Evolutionary conservation across 2,113 vertebrate species (phyloP), one percentile per base, ranked within the genome.

Genomic region (Camelus bactrianus): DNA sequence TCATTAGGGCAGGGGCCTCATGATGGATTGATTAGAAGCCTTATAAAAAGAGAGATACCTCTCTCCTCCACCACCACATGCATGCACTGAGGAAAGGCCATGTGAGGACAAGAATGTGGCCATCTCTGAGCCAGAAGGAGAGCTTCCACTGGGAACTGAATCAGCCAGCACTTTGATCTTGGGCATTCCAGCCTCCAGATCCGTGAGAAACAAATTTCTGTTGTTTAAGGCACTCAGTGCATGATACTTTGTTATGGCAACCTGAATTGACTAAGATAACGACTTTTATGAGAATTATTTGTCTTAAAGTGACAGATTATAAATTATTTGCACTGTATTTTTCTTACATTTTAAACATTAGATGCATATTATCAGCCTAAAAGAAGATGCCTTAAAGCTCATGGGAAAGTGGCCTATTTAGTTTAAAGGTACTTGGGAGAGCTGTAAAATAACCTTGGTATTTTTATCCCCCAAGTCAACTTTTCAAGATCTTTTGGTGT

Each of bases 311-410:
- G 94, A 96, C 75, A 96, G 60, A 54, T 90, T 90, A 93, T 96
- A 92, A 97, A 96, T 96, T 67, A 62, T 75, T 35, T 67, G 10
- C 42, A 79, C 56, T 93, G 42, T 95, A 69, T 93, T 97, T 96
- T 96, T 97, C 94, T 94, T 95, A 94, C 50, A 54, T 70, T 94
- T 97, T 85, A 95, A 97, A 95, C 12, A 98, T 54, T 38, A 86
- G 42, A 92, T 96, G 89, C 64, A 28, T 50, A 58, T 67, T 3
- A 0, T 32, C 46, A 67, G 32, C 42, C 91, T 82, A 62, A 89
- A 67, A 84, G 38, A 85, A 26, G 8, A 52, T 93, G 85, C 62
- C 46, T 88, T 60, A 73, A 89, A 95, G 80, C 20, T 7, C 8
- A 77, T 65, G 9, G 28, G 1, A 32, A 97, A 73, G 11, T 62